Evolutionary conservation across 1,140 invertebrate genomes (phyloP), one percentile per base, ranked within the genome.

Genomic region (Papilio helenus): DNA sequence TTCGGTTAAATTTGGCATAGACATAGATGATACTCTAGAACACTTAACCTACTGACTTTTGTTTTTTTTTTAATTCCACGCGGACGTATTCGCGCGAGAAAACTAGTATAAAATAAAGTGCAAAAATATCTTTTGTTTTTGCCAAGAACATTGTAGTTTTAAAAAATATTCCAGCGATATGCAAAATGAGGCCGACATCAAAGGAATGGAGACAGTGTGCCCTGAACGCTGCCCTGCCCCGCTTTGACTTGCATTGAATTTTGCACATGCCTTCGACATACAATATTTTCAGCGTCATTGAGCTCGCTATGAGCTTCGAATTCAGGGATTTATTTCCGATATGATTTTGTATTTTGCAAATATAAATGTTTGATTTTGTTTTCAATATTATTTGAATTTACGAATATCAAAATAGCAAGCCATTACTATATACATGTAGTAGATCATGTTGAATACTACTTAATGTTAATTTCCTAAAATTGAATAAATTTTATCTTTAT

Each of bases 321-420:
- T 77, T 77, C 76, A 77, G 8, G 76, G 76, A 77, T 77, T 77
- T 77, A 77, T 77, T 61, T 77, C 55, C 76, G 55, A 77, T 77
- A 77, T 39, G 76, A 77, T 77, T 77, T 77, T 49, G n/a, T 58
- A 61, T 61, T 77, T 39, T 77, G 34, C 76, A 77, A 77, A 77
- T 65, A 77, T 77, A 77, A 77, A 77, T 77, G 55, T 77, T 77
- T 65, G 76, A 77, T 77, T 65, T 77, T 76, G 29, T 20, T 44
- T 77, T 68, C 26, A 14, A 68, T 68, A 29, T 29, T 68, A 68
- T 68, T 68, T 68, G 23, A 68, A 68, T 68, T 16, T 14, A 65
- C 29, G 23, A 65, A 29, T 16, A 29, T 29, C n/a, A 12, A 29
- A 61, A 20, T 29, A n/a, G 0, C 1, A 55, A 55, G 20, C 51